Percentiles rank a stretch among this genome's conserved stretches.
These are phyloP conservation scores for Drosophila pruinosa DNA, from an alignment of 1,140 invertebrate genomes.

Conservation along the genomic window DNA sequence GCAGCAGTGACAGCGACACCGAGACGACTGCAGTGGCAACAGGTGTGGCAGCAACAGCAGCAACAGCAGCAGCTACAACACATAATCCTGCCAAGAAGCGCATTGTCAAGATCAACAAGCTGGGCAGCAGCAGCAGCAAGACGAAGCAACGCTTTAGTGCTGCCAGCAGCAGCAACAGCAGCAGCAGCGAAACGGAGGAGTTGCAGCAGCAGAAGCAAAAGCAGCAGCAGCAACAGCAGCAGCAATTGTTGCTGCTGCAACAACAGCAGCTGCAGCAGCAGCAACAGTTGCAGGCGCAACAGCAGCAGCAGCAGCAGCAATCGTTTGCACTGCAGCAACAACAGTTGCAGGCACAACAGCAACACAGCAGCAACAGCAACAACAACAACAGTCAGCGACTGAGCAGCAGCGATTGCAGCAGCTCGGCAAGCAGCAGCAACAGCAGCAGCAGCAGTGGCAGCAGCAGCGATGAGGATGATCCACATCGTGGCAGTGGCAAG, in stretches of 20 bases:
- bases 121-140: slow-evolving; percentile 7
- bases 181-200: slow-evolving; percentile 39
- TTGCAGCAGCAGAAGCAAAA: slow-evolving; percentile 11
- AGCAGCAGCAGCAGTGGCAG: slow-evolving; percentile 38
- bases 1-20: slow-evolving; percentile 47
- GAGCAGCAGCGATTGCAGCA: slow-evolving; percentile 45
- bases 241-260: neutral
- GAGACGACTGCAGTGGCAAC: slow-evolving; percentile 39
- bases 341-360: slow-evolving; percentile 17
- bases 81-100: slow-evolving; percentile 37
- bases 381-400: slow-evolving; percentile 13
- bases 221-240: slow-evolving; percentile 3
- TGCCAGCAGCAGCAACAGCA: slow-evolving; percentile 35
- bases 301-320: slow-evolving; percentile 27
- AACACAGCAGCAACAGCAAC: slow-evolving; percentile 9
- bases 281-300: slow-evolving; percentile 10
- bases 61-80: neutral
- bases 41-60: slow-evolving; percentile 24
- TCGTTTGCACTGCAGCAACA: neutral
- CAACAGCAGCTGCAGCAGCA: slow-evolving; percentile 18
- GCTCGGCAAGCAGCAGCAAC: slow-evolving; percentile 42
- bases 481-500: slow-evolving; percentile 51
- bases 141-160: slow-evolving; percentile 12
- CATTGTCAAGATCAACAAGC: slow-evolving; percentile 34
- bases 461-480: slow-evolving; percentile 59